Evolutionary conservation across 2,888 invertebrate genomes (phyloP).

Genomic region (Silvanus unidentatus): DNA sequence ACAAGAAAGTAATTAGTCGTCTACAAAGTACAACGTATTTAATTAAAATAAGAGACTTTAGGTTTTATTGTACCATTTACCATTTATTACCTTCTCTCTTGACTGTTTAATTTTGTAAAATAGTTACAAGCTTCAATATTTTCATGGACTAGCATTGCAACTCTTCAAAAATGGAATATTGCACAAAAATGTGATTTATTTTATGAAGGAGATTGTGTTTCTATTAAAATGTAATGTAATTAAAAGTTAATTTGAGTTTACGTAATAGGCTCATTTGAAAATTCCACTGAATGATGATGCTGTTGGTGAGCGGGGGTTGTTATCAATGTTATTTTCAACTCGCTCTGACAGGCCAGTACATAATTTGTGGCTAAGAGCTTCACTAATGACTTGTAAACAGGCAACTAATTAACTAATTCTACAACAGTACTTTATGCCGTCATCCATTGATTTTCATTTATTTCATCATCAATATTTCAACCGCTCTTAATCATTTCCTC

Average conservation of each 20-base stretch:
- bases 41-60: too few species aligned
- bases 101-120: too few species aligned
- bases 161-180: too few species aligned
- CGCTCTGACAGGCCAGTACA: conserved; percentile 21
- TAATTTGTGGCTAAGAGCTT: conserved; percentile 24
- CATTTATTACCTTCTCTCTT: too few species aligned
- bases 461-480: conserved; percentile 13
- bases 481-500: conserved; percentile 14
- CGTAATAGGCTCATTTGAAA: conserved; percentile 11
- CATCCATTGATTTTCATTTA: conserved; percentile 20
- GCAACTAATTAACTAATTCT: conserved; percentile 35
- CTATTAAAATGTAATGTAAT: conserved; percentile 10
- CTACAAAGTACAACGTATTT: too few species aligned
- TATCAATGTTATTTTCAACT: conserved; percentile 22
- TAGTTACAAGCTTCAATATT: too few species aligned
- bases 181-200: too few species aligned
- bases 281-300: conserved; percentile 9
- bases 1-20: too few species aligned
- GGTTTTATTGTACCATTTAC: too few species aligned
- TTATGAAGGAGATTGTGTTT: not conserved
- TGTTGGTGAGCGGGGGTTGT: conserved; percentile 14
- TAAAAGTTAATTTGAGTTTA: conserved; percentile 15
- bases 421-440: conserved; percentile 16
- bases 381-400: conserved; percentile 36
- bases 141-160: too few species aligned